Base-by-base conservation (phyloP, 1,140 invertebrate species). In the Drosophila orena region DNA sequence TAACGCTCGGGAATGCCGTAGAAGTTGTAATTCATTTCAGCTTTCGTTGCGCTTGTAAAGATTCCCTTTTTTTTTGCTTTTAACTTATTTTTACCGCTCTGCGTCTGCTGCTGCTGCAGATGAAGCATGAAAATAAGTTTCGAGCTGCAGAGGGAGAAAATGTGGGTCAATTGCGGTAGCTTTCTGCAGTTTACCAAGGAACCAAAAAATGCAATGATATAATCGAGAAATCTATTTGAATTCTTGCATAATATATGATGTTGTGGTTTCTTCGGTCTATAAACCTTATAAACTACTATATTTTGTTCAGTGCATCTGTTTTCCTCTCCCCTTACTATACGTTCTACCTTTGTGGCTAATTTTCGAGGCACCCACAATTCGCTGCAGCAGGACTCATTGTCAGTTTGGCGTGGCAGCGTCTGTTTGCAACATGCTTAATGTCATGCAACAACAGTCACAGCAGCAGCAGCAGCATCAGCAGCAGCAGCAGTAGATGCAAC, bases 381-480 rank as follows among this genome's bases (percentile, higher is more conserved):
- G 84, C 84, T 83, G 79, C 80, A 89, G 62, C 79, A 43, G 72
- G 72, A 75, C 60, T 72, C 40, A 55, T 71, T 68, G 55, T 59
- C 66, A 78, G 68, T 70, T 71, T 57, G 65, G 68, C 43, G 56
- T 49, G 77, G 66, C 78, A 62, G 77, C 73, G 83, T 88, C 83
- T 89, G 83, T 88, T 88, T 89, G 83, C 83, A 88, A 89, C 81
- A 86, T 88, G 83, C 84, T 88, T 88, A 88, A 89, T 88, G 83
- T 86, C 83, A 86, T 71, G 68, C 68, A 71, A 70, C 68, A 71
- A 46, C 65, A 70, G 52, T 65, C 55, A 46, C 47, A 43, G 30
- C 42, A 35, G 62, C 56, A 66, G 64, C 80, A 78, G 54, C 74
- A 70, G 43, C 75, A 81, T 37, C 79, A 78, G 17, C 42, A 43